Base-by-base conservation (phyloP, 2,113 vertebrate species). In the Procapra przewalskii region DNA sequence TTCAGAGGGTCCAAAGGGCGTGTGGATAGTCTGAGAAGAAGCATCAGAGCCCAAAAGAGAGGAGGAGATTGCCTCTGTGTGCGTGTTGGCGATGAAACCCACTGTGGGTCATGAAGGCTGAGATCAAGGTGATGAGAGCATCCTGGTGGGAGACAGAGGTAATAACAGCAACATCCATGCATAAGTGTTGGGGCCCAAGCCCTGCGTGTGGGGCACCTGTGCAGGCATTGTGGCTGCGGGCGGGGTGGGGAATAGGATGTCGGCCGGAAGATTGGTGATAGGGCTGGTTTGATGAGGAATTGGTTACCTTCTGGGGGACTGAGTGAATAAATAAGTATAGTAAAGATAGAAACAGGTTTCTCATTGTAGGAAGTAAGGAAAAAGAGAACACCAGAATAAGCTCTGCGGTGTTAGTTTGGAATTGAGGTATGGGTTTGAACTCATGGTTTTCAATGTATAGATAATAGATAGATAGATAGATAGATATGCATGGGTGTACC, bases 181-280 rank as follows among this genome's bases (percentile, higher is more conserved):
- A 4, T 33, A 60, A 33, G 1, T 21, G 4, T 8, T 3, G 14
- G 27, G 60, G 43, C 13, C 10, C 23, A 13, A 14, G 33, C 36
- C 1, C 0, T 43, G 43, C 16, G 83, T 33, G 11, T 8, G 0
- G 5, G 15, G 4, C 1, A 6, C 27, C n/a, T 29, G 11, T 40
- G 14, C 15, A 19, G 6, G 48, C 33, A 23, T 11, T 3, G 0
- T 43, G 21, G 55, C 1, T 3, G 10, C 5, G n/a, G n/a, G 19
- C 0, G 21, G 14, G 4, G 1, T 14, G 14, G 11, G 12, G 8
- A 57, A 25, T 33, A 86, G 3, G 64, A 11, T 9, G 8, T 16
- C 55, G 0, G 2, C 13, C 5, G 15, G 59, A 25, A 83, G 79
- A 21, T 4, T 1, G 9, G 43, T 14, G 29, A 19, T 40, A 9